Conservation (phyloP, 2,888 invertebrate species). For the Amaurobius ferox region DNA sequence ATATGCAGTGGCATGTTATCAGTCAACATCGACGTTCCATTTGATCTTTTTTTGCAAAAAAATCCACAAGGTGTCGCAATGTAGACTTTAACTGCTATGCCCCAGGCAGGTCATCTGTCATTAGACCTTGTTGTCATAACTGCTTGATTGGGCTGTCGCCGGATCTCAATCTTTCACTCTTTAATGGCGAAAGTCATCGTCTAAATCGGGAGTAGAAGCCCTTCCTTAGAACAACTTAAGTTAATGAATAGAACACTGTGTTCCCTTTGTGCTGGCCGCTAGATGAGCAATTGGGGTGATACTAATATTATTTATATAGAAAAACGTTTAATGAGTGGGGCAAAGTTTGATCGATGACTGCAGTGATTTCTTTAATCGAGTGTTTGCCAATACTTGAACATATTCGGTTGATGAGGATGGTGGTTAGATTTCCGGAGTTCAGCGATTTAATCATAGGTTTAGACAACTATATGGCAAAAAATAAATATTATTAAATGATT, state of each 20-base stretch:
- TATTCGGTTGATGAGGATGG: too few relatives aligned
- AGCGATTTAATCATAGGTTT: too few relatives aligned
- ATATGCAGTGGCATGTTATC: slow-evolving; percentile 13
- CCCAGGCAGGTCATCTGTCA: slow-evolving; percentile 43
- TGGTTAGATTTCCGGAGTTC: too few relatives aligned
- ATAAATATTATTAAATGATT: too few relatives aligned
- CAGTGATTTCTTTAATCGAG: background rate
- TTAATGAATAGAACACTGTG: background rate
- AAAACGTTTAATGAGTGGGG: background rate
- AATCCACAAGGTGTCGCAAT: slow-evolving; percentile 22
- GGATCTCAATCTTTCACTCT: slow-evolving; percentile 36
- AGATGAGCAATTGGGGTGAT: background rate
- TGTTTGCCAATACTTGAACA: background rate
- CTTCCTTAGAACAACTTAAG: background rate
- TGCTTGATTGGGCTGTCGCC: slow-evolving; percentile 20
- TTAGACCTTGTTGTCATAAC: slow-evolving; percentile 44
- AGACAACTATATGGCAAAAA: too few relatives aligned
- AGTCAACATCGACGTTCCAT: background rate
- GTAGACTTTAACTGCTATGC: background rate
- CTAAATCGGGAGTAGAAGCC: background rate
- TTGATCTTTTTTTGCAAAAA: background rate
- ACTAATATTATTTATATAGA: background rate
- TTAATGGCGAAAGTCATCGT: background rate
- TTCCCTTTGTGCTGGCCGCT: background rate
- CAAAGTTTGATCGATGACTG: background rate